phyloP scores from a whole-genome alignment of 2,888 invertebrate species.

The Tinea semifulvella region DNA sequence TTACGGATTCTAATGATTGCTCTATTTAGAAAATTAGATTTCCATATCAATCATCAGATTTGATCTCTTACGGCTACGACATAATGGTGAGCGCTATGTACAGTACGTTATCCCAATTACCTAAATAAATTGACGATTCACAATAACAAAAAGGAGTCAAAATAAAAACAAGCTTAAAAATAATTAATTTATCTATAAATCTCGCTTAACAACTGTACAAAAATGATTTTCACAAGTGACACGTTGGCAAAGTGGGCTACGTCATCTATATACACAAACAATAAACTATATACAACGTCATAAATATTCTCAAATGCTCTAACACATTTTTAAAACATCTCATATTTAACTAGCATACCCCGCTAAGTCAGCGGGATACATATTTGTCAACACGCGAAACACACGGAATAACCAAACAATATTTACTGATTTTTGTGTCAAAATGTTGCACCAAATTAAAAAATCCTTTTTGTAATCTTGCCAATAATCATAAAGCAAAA shows the following conservation, averaged over 20 bases:
- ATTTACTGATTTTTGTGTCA: too few relatives aligned
- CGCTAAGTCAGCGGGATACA: too few relatives aligned
- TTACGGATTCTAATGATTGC: constrained; percentile 64
- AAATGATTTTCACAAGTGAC: constrained; percentile 59
- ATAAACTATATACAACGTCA: constrained; percentile 64
- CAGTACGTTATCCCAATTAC: constrained; percentile 74
- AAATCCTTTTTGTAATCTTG: too few relatives aligned
- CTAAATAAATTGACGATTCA: constrained; percentile 77
- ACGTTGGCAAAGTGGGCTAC: constrained; percentile 53
- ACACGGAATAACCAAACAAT: too few relatives aligned
- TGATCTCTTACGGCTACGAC: constrained; percentile 37
- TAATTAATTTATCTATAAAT: constrained; percentile 61
- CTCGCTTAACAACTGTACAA: constrained; percentile 64
- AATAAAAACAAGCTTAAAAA: constrained; percentile 46
- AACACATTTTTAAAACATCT: constrained; percentile 68
- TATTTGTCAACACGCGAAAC: too few relatives aligned
- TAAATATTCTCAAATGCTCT: constrained; percentile 67
- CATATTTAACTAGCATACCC: not conserved
- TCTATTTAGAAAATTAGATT: constrained; percentile 65
- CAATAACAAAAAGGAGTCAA: constrained; percentile 64
- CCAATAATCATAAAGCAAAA: too few relatives aligned
- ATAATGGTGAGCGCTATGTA: constrained; percentile 64
- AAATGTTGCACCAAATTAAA: constrained; percentile 67
- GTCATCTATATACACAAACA: constrained; percentile 49
- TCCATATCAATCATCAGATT: constrained; percentile 62